Evolutionary conservation across 2,888 invertebrate species (phyloP).

Genomic region (Yponomeuta evonymella): DNA sequence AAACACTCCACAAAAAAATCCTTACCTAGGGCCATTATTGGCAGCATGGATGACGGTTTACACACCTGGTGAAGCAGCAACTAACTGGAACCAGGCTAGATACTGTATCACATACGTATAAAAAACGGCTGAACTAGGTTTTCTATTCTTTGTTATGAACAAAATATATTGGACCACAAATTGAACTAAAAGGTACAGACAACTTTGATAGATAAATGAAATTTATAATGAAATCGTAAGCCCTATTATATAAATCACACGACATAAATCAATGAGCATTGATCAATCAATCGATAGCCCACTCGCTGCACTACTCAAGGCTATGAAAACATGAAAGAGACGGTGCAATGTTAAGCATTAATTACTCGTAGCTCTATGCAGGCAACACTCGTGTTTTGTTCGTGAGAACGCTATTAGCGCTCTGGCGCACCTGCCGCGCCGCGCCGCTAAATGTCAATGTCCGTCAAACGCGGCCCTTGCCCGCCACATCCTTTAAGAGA

Average conservation of each 20-base stretch:
- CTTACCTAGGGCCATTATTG: too few relatives aligned
- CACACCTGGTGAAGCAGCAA: too few relatives aligned
- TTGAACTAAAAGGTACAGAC: too few relatives aligned
- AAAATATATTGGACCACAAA: too few relatives aligned
- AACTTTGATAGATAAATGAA: too few relatives aligned
- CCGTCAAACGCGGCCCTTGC: constrained; percentile 57
- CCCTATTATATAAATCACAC: background rate
- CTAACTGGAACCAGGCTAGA: too few relatives aligned
- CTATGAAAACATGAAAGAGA: background rate
- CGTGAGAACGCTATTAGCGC: constrained; percentile 33
- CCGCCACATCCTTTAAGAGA: background rate
- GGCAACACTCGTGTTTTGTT: constrained; percentile 5
- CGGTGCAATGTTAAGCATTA: background rate
- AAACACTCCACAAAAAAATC: too few relatives aligned
- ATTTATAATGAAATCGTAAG: background rate
- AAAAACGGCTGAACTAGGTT: too few relatives aligned
- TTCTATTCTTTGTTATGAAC: too few relatives aligned
- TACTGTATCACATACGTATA: too few relatives aligned
- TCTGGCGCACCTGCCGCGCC: constrained; percentile 48
- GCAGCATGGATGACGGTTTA: too few relatives aligned
- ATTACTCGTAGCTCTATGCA: constrained; percentile 1
- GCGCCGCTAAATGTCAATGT: constrained; percentile 54
- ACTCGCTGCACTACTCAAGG: background rate
- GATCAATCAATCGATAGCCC: background rate
- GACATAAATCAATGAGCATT: background rate